Base-by-base conservation (phyloP, 1,140 invertebrate genomes). In the Hylaeus volcanicus region DNA sequence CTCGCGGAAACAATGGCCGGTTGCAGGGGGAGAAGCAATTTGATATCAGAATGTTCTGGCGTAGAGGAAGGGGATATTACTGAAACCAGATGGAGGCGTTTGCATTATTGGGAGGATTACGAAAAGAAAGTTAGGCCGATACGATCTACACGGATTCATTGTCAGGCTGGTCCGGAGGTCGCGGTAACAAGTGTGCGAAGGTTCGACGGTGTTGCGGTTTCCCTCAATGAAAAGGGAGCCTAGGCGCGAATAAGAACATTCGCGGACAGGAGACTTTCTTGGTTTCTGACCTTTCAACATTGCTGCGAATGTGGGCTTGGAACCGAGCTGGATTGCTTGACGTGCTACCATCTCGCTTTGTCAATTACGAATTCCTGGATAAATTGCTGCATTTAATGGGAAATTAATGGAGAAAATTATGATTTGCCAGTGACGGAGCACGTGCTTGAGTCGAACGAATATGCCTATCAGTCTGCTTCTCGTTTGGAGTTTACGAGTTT, bases 91-190 rank as follows among this genome's bases (percentile, higher is more conserved):
- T 55, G 70, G 69, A 53, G 69, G 69, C 39, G 69, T 63, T 79
- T 73, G 68, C 76, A 51, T 73, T 77, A 77, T 77, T 77, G 75
- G 75, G 55, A 68, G 53, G 63, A 76, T 81, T 81, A 68, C 79
- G 64, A 65, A 76, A 81, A 81, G 79, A 75, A 81, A 76, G 79
- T 61, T 76, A n/a, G 73, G 37, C 60, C 55, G 73, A 68, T 75
- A 76, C n/a, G 39, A 79, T 79, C 72, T 74, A 53, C 55, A 64
- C 64, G 73, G 65, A 76, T 75, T 81, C 79, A 81, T 81, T 81
- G 79, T 81, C 79, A 70, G 79, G 14, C 45, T 4, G 26, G n/a
- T n/a, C 9, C 37, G 60, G 64, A 74, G 64, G 55, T 80, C 71
- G 73, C 69, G n/a, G 73, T 43, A 68, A 75, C 64, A 80, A 69